Evolutionary conservation across 2,888 invertebrate genomes (phyloP).

Genomic region (Lordiphosa fenestrarum): DNA sequence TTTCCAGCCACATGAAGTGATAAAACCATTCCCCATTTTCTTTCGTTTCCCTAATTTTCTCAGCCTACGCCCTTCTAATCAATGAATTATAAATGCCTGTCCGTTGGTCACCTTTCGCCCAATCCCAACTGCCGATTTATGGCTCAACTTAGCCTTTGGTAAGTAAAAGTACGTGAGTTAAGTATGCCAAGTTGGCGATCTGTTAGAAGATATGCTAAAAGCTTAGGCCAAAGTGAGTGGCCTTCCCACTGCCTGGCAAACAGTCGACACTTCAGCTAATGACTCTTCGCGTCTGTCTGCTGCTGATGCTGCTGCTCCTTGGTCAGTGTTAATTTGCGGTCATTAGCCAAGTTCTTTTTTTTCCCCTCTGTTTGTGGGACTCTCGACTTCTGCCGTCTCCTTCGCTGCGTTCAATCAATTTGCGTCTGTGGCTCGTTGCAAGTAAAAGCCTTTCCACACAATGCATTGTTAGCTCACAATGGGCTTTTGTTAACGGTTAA

Average conservation of each 20-base stretch:
- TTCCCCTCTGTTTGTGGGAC: conserved; percentile 26
- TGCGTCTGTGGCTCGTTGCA: conserved; percentile 51
- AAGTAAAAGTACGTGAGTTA: conserved; percentile 37
- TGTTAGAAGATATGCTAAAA: conserved; percentile 70
- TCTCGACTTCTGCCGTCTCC: conserved; percentile 10
- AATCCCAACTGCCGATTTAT: conserved; percentile 34
- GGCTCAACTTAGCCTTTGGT: conserved; percentile 34
- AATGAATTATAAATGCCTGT: no score
- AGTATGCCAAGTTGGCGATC: conserved; percentile 61
- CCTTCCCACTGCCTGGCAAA: conserved; percentile 42
- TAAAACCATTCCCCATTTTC: no score
- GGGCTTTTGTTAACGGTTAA: conserved; percentile 65
- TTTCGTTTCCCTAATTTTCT: no score
- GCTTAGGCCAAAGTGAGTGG: conserved; percentile 49
- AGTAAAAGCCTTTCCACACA: conserved; percentile 51
- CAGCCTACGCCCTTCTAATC: no score
- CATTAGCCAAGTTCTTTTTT: conserved; percentile 70
- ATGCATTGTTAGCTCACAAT: conserved; percentile 52
- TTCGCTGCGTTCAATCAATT: conserved; percentile 58
- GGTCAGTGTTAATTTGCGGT: conserved; percentile 66
- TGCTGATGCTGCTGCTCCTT: conserved; percentile 40
- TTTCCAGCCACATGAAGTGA: no score
- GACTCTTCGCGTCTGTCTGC: conserved; percentile 55
- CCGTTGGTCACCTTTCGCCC: neutral
- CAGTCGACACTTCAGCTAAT: conserved; percentile 54